Percentiles rank a stretch among this genome's conserved stretches.
phyloP scores from a whole-genome alignment of 2,888 invertebrate species.

The Microctonus brassicae region DNA sequence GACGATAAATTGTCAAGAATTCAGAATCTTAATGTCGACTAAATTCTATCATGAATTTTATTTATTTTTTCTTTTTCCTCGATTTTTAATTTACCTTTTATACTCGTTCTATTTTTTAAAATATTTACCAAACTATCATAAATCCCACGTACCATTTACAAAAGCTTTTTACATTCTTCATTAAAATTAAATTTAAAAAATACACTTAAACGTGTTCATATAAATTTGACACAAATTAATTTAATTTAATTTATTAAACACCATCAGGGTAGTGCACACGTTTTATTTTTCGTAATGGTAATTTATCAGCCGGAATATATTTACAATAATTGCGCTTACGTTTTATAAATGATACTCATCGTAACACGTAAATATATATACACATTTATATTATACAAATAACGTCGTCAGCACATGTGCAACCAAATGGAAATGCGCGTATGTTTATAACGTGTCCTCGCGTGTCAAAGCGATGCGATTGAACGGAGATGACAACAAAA shows the following conservation, averaged over 20 bases:
- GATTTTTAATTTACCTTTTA: background rate
- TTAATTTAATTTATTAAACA: no score
- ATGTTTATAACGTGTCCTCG: constrained; percentile 32
- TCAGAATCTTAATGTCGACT: background rate
- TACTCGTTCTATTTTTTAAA: background rate
- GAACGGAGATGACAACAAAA: constrained; percentile 33
- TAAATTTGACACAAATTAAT: no score
- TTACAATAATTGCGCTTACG: constrained; percentile 7
- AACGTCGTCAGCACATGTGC: constrained; percentile 10
- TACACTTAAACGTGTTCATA: no score
- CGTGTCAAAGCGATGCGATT: constrained; percentile 29
- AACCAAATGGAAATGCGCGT: constrained; percentile 26
- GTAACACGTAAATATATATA: background rate
- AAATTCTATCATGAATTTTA: constrained; percentile 4
- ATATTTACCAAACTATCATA: no score
- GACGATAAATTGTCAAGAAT: background rate
- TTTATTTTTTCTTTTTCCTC: background rate
- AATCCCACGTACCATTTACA: background rate
- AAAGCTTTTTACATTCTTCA: no score
- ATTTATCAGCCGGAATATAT: constrained; percentile 17
- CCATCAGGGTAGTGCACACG: no score
- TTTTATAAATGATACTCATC: constrained; percentile 5
- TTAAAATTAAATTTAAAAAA: no score
- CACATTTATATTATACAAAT: no score
- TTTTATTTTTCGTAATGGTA: constrained; percentile 9